These are phyloP conservation scores for Hyperopisus bebe DNA, from an alignment of 2,113 vertebrate species.

Conservation along the genomic window DNA sequence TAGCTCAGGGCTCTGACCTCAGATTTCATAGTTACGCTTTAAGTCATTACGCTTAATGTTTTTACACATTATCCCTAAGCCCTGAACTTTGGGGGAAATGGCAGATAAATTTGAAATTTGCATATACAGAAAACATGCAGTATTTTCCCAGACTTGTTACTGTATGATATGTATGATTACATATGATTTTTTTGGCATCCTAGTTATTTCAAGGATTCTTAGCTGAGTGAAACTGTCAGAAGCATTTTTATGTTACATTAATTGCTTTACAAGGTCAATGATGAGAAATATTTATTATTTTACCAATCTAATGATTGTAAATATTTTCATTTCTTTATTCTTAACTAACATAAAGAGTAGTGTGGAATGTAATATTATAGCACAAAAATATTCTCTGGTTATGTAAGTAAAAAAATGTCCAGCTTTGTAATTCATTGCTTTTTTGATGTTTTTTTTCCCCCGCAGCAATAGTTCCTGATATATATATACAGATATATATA, in stretches of 20 bases:
- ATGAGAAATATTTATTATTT: not conserved
- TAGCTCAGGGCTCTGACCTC: not conserved
- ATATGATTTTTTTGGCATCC: not conserved
- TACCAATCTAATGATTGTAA: not conserved
- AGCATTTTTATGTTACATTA: not conserved
- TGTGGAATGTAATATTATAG: not conserved
- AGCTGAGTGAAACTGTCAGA: not conserved
- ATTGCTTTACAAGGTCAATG: not conserved
- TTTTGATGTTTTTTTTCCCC: not conserved
- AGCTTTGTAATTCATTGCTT: not conserved
- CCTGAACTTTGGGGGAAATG: not conserved
- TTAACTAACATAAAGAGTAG: not conserved
- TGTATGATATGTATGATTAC: not conserved
- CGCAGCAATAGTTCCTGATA: not conserved
- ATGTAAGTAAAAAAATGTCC: not conserved
- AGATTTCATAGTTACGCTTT: not conserved
- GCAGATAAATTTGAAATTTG: not conserved
- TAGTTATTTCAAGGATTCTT: not conserved
- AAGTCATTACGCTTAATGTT: not conserved
- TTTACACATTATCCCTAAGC: not conserved
- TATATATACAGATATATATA: not conserved
- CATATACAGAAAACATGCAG: not conserved
- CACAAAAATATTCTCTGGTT: not conserved
- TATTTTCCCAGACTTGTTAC: not conserved
- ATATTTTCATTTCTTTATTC: not conserved